phyloP scores from a whole-genome alignment of 2,888 invertebrate species.

The Eupithecia subumbrata region DNA sequence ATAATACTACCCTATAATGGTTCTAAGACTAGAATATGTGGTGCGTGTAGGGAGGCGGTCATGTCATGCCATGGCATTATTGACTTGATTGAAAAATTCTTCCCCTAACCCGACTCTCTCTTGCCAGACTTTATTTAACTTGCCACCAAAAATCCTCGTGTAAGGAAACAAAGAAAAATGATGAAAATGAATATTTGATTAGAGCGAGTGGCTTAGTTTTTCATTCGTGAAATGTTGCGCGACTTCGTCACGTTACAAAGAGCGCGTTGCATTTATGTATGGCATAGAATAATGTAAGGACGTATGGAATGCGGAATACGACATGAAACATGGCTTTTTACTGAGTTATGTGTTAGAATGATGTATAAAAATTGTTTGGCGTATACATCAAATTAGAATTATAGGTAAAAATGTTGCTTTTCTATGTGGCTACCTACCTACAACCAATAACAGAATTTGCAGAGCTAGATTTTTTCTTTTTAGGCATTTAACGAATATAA shows the following conservation, averaged over 20 bases:
- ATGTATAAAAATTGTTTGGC: no score
- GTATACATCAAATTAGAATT: background rate
- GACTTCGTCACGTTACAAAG: background rate
- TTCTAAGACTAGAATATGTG: no score
- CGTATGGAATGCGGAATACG: background rate
- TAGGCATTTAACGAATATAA: no score
- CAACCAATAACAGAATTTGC: no score
- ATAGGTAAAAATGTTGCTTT: no score
- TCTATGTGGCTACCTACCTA: no score
- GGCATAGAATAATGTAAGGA: background rate
- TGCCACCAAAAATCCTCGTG: background rate
- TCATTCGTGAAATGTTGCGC: conserved; percentile 16
- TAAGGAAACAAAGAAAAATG: conserved; percentile 9
- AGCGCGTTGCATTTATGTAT: background rate
- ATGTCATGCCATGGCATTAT: background rate
- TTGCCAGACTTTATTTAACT: background rate
- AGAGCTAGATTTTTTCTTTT: no score
- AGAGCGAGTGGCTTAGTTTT: conserved; percentile 12
- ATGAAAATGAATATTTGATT: conserved; percentile 27
- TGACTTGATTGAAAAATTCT: background rate
- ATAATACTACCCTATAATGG: no score
- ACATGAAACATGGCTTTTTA: background rate
- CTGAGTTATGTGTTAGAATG: background rate
- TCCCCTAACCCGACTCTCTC: background rate
- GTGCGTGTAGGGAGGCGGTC: no score